Base-by-base conservation (phyloP, 2,888 invertebrate species). In the Ormyrus nitidulus region DNA sequence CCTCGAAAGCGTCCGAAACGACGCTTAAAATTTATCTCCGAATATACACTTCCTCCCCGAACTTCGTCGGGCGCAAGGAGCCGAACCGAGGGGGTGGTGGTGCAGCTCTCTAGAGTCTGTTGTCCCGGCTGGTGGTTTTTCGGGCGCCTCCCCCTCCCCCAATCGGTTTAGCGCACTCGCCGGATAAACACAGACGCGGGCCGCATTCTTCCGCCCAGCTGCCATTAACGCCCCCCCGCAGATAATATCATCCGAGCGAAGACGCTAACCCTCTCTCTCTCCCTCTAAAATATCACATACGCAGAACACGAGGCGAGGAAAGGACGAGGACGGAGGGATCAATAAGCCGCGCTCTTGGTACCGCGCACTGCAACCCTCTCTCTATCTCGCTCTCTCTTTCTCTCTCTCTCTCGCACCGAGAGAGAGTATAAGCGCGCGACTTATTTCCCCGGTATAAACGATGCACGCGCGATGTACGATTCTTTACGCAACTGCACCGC, bases 261-360 rank as follows among this genome's bases (percentile, higher is more conserved):
- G 34, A 48, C 54, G 9, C 49, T 13, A 11, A 11, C 48, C 13
- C 66, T 51, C 46, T 46, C 48, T 46, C 34, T 64, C 44, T 53
- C 46, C n/a, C 71, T 81, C 73, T 75, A 82, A 82, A 82, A 83
- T 84, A 84, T 83, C 81, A 82, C 62, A 19, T 83, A 83, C 82
- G 82, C 77, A 80, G 79, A 69, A 68, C 51, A 51, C 62, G 75
- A 13, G 6, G 66, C 62, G 59, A 73, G 77, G 77, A 80, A 83
- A 72, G 83, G 82, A 85, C 82, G 85, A 85, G 84, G 83, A 86
- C 81, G 84, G 84, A 83, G 86, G 87, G 88, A 89, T 89, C 89
- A 88, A 90, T 90, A 90, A 90, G 88, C 87, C 87, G 86, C 85
- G 86, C 79, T 75, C 79, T 72, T 84, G 86, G 86, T 85, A 84